These are phyloP conservation scores for Malthinus seriepunctatus DNA, from an alignment of 2,888 invertebrate genomes.

Conservation along the genomic window DNA sequence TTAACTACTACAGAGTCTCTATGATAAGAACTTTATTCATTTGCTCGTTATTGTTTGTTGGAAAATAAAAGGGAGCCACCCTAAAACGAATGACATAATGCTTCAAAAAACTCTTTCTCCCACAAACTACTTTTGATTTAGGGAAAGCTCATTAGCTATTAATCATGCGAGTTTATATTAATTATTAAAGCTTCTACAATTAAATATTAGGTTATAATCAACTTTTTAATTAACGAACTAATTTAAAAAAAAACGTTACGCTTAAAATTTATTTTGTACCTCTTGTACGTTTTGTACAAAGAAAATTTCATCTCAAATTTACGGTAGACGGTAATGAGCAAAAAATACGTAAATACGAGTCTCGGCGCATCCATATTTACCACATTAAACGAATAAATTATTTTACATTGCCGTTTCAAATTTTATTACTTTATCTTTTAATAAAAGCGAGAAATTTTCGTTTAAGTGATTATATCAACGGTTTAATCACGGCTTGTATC, in stretches of 20 bases:
- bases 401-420: slow-evolving; percentile 18
- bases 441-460: slow-evolving; percentile 17
- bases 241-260: neutral
- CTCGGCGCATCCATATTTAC: slow-evolving; percentile 21
- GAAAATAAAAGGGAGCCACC: no score
- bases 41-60: no score
- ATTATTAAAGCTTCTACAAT: no score
- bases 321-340: slow-evolving; percentile 20
- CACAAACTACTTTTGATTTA: no score
- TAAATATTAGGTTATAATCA: neutral
- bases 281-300: slow-evolving; percentile 7
- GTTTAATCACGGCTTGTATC: neutral
- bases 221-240: neutral
- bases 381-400: slow-evolving; percentile 24
- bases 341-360: slow-evolving; percentile 21
- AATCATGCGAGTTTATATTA: no score
- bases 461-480: slow-evolving; percentile 8
- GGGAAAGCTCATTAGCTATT: no score
- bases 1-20: no score
- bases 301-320: slow-evolving; percentile 12
- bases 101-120: no score
- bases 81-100: no score
- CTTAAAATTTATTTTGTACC: slow-evolving; percentile 1
- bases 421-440: slow-evolving; percentile 21
- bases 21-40: no score